These are phyloP conservation scores for Darevskia mixta DNA, from an alignment of 2,797 vertebrate species.

Conservation along the genomic window DNA sequence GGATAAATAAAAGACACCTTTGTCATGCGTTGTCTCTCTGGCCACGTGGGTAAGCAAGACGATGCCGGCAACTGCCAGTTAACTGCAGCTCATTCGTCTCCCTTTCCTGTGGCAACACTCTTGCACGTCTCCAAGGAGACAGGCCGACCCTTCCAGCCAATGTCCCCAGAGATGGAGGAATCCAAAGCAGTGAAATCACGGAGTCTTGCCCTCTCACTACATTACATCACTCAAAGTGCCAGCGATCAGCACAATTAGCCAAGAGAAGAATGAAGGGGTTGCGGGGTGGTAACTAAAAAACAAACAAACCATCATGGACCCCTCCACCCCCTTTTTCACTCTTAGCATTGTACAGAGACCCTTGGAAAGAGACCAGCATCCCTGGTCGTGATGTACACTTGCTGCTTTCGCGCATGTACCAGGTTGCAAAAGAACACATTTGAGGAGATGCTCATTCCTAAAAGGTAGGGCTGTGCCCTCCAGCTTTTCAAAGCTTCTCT, in stretches of 20 bases:
- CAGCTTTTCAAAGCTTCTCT: slow-evolving; percentile 79
- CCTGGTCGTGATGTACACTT: slow-evolving; percentile 59
- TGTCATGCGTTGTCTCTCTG: neutral
- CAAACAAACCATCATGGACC: slow-evolving; percentile 27
- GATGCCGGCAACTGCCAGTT: slow-evolving; percentile 29
- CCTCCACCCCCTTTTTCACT: slow-evolving; percentile 17
- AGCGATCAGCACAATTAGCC: slow-evolving; percentile 17
- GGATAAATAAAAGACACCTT: neutral
- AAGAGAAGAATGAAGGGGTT: slow-evolving; percentile 1
- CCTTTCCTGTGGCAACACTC: slow-evolving; percentile 46
- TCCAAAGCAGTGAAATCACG: slow-evolving; percentile 18
- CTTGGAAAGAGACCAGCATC: slow-evolving; percentile 47
- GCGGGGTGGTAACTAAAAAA: slow-evolving; percentile 1
- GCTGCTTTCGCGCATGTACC: slow-evolving; percentile 56
- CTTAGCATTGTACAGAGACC: slow-evolving; percentile 52
- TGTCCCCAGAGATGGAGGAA: slow-evolving; percentile 46
- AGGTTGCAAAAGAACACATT: slow-evolving; percentile 69
- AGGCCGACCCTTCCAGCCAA: slow-evolving; percentile 46
- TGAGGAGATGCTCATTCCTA: slow-evolving; percentile 69
- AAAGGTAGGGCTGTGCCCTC: slow-evolving; percentile 74
- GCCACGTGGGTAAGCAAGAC: neutral
- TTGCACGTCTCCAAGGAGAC: slow-evolving; percentile 63
- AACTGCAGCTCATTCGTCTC: slow-evolving; percentile 45
- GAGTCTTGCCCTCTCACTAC: slow-evolving; percentile 30
- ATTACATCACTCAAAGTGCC: neutral